phyloP scores from a whole-genome alignment of 2,797 vertebrate genomes.

The Chelon auratus region DNA sequence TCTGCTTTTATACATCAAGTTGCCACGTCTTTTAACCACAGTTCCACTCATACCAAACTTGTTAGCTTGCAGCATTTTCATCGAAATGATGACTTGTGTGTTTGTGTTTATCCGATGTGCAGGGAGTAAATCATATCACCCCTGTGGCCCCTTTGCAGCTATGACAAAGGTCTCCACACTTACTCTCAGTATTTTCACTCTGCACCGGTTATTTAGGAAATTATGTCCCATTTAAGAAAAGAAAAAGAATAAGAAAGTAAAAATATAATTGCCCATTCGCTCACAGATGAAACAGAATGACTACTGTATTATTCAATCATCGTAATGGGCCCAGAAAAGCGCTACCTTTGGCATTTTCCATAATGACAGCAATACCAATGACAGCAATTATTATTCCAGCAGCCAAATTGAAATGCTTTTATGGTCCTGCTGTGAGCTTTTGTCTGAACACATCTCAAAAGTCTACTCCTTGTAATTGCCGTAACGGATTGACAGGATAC shows the following conservation, averaged over 20 bases:
- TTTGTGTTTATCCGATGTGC: neutral
- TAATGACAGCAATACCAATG: constrained; percentile 39
- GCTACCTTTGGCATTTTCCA: constrained; percentile 56
- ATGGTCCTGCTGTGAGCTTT: constrained; percentile 29
- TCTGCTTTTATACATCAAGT: constrained; percentile 24
- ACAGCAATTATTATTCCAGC: constrained; percentile 44
- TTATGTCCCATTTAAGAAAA: constrained; percentile 9
- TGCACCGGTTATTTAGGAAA: constrained; percentile 17
- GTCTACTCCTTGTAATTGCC: constrained; percentile 36
- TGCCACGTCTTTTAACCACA: constrained; percentile 41
- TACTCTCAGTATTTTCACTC: neutral
- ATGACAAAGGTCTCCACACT: constrained; percentile 1
- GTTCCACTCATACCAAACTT: constrained; percentile 17
- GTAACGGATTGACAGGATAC: constrained; percentile 4
- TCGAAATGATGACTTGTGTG: constrained; percentile 31
- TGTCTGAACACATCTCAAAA: constrained; percentile 39
- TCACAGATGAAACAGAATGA: constrained; percentile 38
- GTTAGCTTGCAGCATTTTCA: constrained; percentile 21
- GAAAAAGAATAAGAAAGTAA: constrained; percentile 7
- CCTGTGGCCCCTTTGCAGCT: constrained; percentile 3
- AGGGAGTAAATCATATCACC: constrained; percentile 16
- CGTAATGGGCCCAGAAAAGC: constrained; percentile 47
- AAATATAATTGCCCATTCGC: constrained; percentile 30
- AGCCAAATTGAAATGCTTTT: constrained; percentile 50
- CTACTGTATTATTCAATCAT: constrained; percentile 55